A percentile compares a stretch with the other conserved stretches of the same genome.
phyloP scores from a whole-genome alignment of 2,888 invertebrate genomes.

The Lochmaea capreae region DNA sequence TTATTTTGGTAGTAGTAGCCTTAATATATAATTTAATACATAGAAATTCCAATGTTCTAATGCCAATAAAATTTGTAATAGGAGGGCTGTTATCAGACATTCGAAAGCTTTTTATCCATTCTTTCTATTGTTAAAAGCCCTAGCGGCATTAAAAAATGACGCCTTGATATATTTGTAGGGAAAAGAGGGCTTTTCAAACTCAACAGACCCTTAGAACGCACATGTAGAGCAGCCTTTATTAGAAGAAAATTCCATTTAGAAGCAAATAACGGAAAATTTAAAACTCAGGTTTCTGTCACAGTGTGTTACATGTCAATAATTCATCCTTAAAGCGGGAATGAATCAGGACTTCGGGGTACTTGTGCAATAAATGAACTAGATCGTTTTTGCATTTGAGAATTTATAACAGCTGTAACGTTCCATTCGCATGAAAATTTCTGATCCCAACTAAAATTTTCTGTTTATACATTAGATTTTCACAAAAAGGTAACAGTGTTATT shows the following conservation, averaged over 20 bases:
- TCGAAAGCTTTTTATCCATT: constrained; percentile 45
- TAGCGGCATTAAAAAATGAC: constrained; percentile 51
- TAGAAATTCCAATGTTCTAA: constrained; percentile 48
- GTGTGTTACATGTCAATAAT: constrained; percentile 53
- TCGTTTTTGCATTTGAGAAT: constrained; percentile 11
- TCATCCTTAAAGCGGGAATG: constrained; percentile 40
- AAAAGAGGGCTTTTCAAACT: constrained; percentile 56
- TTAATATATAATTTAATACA: neutral
- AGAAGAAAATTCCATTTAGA: constrained; percentile 60
- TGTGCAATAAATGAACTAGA: constrained; percentile 20
- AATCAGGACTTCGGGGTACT: constrained; percentile 13
- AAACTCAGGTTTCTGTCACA: constrained; percentile 51
- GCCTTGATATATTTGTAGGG: constrained; percentile 58
- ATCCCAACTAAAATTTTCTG: neutral
- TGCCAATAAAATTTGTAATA: constrained; percentile 52
- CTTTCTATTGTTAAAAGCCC: constrained; percentile 53
- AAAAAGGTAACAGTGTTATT: neutral
- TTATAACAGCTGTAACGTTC: neutral
- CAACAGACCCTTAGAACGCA: constrained; percentile 61
- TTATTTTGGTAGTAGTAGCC: neutral
- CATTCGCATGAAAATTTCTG: neutral
- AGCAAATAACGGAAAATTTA: constrained; percentile 60
- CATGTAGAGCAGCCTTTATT: constrained; percentile 63
- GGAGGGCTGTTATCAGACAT: constrained; percentile 45
- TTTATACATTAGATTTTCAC: neutral